Conservation (phyloP, 64 coral and sea anemone genomes). For the Montipora cactus region DNA sequence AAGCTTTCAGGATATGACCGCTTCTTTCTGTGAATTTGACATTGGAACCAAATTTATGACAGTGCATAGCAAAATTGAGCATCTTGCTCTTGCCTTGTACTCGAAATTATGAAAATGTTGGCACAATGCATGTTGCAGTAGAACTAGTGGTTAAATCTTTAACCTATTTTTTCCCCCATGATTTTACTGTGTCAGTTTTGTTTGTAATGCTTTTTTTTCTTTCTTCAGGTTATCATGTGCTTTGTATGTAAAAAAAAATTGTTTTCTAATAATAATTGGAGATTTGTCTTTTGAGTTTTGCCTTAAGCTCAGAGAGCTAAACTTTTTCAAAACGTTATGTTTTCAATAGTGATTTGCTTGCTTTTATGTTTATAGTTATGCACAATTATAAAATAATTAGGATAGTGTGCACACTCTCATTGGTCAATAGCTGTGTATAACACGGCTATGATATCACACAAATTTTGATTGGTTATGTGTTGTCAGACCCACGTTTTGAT, state of each 20-base stretch:
- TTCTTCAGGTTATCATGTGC: not conserved
- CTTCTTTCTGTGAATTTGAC: constrained; percentile 6
- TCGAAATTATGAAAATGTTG: constrained; percentile 7
- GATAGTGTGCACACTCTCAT: too few relatives aligned
- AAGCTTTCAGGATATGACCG: not conserved
- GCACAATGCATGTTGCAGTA: not conserved
- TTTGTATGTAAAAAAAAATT: not conserved
- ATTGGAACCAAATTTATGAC: constrained; percentile 32
- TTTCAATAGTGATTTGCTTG: too few relatives aligned
- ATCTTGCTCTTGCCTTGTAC: constrained; percentile 1
- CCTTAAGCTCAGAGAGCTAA: too few relatives aligned
- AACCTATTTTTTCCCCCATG: not conserved
- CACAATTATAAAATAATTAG: too few relatives aligned
- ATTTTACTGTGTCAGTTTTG: not conserved
- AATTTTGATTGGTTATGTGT: too few relatives aligned
- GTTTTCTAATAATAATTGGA: not conserved
- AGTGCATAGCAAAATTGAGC: constrained; percentile 9
- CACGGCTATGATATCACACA: too few relatives aligned
- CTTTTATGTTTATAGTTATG: too few relatives aligned
- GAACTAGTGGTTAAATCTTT: not conserved
- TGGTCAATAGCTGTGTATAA: too few relatives aligned
- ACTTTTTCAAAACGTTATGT: too few relatives aligned
- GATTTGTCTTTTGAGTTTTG: too few relatives aligned
- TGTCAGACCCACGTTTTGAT: too few relatives aligned
- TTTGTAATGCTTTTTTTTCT: not conserved